phyloP scores from a whole-genome alignment of 1,140 invertebrate species.

The Amyelois transitella region DNA sequence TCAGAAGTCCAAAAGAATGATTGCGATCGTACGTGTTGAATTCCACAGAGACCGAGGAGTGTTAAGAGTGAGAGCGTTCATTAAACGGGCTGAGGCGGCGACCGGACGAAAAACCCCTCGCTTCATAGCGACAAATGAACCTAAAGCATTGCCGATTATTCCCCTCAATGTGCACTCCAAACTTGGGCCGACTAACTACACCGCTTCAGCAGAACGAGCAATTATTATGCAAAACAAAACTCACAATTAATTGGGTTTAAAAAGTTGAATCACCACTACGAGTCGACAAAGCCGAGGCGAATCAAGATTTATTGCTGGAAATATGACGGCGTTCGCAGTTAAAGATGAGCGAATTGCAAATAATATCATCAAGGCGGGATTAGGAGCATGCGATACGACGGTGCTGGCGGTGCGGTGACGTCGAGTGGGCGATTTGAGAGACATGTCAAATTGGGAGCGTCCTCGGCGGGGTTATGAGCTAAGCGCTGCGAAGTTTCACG shows the following conservation, averaged over 20 bases:
- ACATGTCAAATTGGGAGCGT: conserved; percentile 25
- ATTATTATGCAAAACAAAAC: conserved; percentile 51
- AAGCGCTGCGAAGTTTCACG: conserved; percentile 44
- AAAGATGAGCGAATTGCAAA: conserved; percentile 15
- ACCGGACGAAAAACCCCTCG: conserved; percentile 21
- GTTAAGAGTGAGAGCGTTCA: conserved; percentile 24
- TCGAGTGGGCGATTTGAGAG: conserved; percentile 23
- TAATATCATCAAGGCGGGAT: conserved; percentile 12
- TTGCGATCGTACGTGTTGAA: conserved; percentile 15
- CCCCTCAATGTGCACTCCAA: conserved; percentile 31
- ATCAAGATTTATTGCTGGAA: conserved; percentile 26
- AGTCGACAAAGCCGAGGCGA: conserved; percentile 20
- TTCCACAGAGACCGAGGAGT: conserved; percentile 20
- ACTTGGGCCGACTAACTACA: conserved; percentile 32
- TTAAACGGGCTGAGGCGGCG: conserved; percentile 27
- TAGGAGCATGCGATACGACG: conserved; percentile 7
- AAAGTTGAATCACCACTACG: conserved; percentile 32
- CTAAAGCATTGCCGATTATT: conserved; percentile 34
- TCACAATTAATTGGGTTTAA: conserved; percentile 42
- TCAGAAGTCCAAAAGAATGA: conserved; percentile 7
- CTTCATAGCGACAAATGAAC: conserved; percentile 34
- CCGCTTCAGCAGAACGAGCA: conserved; percentile 19
- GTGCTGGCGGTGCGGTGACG: conserved; percentile 1
- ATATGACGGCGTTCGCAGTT: conserved; percentile 11
- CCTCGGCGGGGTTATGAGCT: conserved; percentile 34